phyloP scores from a whole-genome alignment of 2,113 vertebrate species.

The Heteronetta atricapilla region DNA sequence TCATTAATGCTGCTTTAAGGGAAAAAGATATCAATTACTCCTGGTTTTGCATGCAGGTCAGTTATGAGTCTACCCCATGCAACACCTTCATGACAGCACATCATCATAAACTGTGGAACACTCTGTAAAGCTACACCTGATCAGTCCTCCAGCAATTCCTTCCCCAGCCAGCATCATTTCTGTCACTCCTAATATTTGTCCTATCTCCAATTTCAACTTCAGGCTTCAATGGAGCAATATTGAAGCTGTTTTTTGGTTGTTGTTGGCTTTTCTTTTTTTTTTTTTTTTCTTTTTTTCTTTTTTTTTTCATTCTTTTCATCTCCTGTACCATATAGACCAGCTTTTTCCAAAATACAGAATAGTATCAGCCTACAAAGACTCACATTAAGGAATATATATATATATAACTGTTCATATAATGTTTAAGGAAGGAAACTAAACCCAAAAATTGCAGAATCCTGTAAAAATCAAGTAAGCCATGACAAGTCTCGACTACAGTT shows the following conservation, averaged over 20 bases:
- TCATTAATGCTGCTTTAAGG: background rate
- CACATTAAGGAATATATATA: background rate
- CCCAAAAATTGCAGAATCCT: background rate
- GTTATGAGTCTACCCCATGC: background rate
- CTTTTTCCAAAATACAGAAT: background rate
- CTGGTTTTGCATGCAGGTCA: background rate
- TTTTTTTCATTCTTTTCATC: background rate
- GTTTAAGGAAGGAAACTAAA: background rate
- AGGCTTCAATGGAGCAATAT: background rate
- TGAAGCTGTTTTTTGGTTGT: background rate
- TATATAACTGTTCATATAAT: background rate
- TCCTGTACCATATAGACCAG: background rate
- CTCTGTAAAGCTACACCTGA: background rate
- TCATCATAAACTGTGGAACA: background rate
- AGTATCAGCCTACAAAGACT: background rate
- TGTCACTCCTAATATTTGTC: background rate
- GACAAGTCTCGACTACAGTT: background rate
- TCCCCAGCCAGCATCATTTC: background rate
- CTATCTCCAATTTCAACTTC: background rate
- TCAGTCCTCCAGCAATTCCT: background rate
- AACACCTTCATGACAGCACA: background rate
- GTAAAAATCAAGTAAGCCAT: background rate
- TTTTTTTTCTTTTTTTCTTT: too few species aligned
- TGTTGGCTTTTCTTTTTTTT: background rate
- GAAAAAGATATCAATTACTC: background rate